phyloP scores from a whole-genome alignment of 1,140 invertebrate species.

The Carposina sasakii region DNA sequence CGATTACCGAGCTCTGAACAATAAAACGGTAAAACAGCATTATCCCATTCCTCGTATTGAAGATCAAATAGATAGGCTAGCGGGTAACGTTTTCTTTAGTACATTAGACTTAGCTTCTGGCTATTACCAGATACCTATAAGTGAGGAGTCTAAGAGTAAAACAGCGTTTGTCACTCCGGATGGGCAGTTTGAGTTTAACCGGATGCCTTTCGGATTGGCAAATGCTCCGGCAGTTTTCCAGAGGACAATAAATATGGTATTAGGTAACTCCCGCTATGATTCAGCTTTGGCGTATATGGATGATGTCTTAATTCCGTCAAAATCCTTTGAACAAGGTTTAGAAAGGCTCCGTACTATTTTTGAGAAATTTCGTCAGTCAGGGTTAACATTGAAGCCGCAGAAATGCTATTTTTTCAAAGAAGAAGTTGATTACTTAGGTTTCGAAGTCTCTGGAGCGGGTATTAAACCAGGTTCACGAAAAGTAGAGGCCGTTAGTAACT shows the following conservation, averaged over 20 bases:
- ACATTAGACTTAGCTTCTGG: conserved; percentile 36
- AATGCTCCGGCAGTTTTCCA: conserved; percentile 33
- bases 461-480: conserved; percentile 1
- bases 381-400: conserved; percentile 12
- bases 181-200: conserved; percentile 32
- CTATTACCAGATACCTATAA: conserved; percentile 2
- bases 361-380: conserved; percentile 6
- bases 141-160: not conserved
- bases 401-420: conserved; percentile 9
- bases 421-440: conserved; percentile 19
- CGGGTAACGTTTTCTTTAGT: conserved; percentile 15
- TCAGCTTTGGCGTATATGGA: conserved; percentile 21
- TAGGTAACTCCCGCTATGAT: not conserved
- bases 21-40: conserved; percentile 42
- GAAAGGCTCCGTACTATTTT: conserved; percentile 3
- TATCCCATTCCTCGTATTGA: conserved; percentile 65
- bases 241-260: conserved; percentile 17
- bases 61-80: conserved; percentile 46
- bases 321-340: conserved; percentile 16
- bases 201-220: conserved; percentile 34
- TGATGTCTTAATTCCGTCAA: conserved; percentile 20
- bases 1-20: conserved; percentile 62
- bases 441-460: not conserved
- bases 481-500: conserved; percentile 8
- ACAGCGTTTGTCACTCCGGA: conserved; percentile 11